Base-by-base conservation (phyloP, 2,113 vertebrate genomes). In the Scytalopus superciliaris region DNA sequence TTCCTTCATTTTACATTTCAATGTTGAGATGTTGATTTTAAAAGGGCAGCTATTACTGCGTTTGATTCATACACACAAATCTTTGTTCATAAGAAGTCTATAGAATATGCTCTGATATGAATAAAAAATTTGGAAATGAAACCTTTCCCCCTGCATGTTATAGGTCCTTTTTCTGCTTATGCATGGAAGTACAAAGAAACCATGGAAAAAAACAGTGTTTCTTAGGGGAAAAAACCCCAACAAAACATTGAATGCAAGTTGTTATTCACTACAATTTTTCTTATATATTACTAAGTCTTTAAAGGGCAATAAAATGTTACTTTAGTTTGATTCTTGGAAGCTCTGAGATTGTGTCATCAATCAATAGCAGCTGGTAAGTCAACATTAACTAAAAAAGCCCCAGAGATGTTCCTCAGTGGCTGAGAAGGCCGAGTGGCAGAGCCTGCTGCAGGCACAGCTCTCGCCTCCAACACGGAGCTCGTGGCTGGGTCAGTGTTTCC, bases 41-140 rank as follows among this genome's bases (percentile, higher is more conserved):
- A 60, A 45, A 66, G 56, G 67, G 81, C 72, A 10, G 8, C 33
- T 64, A 4, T 56, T 55, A 3, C 49, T 63, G 42, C 8, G 0
- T 57, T 83, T 67, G 68, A 33, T 72, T 90, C 80, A 72, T 84
- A 82, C 91, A 81, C 60, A 84, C 69, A 69, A 68, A 70, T 70
- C 90, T 66, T 53, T 96, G 93, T 90, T 87, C 59, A 30, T 44
- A 35, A 93, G 92, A 93, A 73, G 45, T 47, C 68, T 84, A n/a
- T 91, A 93, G 59, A 84, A 81, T 90, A 44, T 70, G 80, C 89
- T 97, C 96, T 95, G 84, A 94, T 91, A 85, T 84, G 52, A 95
- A 64, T 83, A 90, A 92, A 88, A 78, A 68, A 27, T 76, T 78
- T 74, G 55, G 60, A 94, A 89, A 76, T 94, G 39, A 94, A 97